phyloP scores from a whole-genome alignment of 2,113 vertebrate species.

The Ginglymostoma cirratum region DNA sequence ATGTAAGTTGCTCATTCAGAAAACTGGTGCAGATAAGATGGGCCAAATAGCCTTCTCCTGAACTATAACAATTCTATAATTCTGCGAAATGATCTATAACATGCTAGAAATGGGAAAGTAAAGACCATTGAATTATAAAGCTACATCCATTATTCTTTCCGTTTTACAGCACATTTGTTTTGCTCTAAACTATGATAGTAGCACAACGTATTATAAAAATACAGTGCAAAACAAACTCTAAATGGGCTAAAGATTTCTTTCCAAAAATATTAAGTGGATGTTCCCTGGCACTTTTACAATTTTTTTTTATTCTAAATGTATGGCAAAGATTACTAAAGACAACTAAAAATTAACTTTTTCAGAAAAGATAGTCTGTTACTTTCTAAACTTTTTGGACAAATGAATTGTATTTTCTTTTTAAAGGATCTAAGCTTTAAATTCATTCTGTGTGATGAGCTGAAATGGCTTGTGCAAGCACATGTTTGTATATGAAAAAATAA shows the following conservation, averaged over 20 bases:
- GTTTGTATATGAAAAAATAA: not conserved
- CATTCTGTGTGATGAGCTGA: not conserved
- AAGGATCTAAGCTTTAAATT: not conserved
- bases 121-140: not conserved
- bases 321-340: not conserved
- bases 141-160: not conserved
- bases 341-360: not conserved
- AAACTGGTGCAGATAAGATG: no score
- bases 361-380: not conserved
- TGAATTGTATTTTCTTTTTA: not conserved
- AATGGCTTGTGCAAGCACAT: not conserved
- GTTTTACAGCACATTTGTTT: not conserved
- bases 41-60: no score
- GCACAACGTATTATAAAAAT: not conserved
- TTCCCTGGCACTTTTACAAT: not conserved
- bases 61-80: no score
- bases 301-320: not conserved
- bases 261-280: not conserved
- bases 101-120: not conserved
- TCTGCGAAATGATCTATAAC: not conserved
- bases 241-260: not conserved
- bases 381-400: not conserved
- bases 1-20: no score
- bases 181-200: not conserved
- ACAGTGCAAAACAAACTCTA: not conserved